Evolutionary conservation across 2,888 invertebrate species (phyloP), one percentile per base, ranked within the genome.

Genomic region (Apocheima hispidaria): DNA sequence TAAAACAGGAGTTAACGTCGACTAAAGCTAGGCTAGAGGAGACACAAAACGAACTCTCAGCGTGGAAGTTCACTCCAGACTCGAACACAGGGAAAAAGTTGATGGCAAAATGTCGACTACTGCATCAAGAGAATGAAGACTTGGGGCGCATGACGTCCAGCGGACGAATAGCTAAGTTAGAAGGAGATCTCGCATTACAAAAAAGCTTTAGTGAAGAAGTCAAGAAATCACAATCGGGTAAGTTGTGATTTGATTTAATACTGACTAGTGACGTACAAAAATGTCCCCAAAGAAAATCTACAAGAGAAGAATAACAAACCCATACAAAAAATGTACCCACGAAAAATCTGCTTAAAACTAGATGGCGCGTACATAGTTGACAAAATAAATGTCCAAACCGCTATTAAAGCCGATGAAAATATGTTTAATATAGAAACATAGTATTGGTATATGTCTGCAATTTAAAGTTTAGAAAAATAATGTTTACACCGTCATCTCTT

Each of bases 1-100:
- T 99, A 81, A 96, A 97, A 76, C 96, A 97, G 84, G 99, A 99
- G 87, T 92, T 99, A 67, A 96, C 97, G 61, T 95, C 96, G 51
- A 97, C 97, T 18, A 97, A 97, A 85, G 96, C 97, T 54, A 96
- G 97, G 83, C 93, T 99, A 71, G 99, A 99, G 85, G 99, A 99
- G 88, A 98, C 98, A 16, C 99, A 99, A 88, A 98, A 98, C 89
- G 99, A 99, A 93, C 93, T 99, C 44, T 97, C 98, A 57, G 99
- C 99, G 2, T 99, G 99, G 99, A 99, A 99, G 90, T 99, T 99
- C 88, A 99, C 99, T 12, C 98, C 99, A n/a, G 99, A 99, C 89
- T 99, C 98, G 67, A 98, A 98, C 93, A 99, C 99, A 46, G 99
- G 99, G 68, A 99, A 99, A 90, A 95, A 99, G 71, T 93, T 99